Evolutionary conservation across 1,140 invertebrate genomes (phyloP).

Genomic region (Galleria mellonella): DNA sequence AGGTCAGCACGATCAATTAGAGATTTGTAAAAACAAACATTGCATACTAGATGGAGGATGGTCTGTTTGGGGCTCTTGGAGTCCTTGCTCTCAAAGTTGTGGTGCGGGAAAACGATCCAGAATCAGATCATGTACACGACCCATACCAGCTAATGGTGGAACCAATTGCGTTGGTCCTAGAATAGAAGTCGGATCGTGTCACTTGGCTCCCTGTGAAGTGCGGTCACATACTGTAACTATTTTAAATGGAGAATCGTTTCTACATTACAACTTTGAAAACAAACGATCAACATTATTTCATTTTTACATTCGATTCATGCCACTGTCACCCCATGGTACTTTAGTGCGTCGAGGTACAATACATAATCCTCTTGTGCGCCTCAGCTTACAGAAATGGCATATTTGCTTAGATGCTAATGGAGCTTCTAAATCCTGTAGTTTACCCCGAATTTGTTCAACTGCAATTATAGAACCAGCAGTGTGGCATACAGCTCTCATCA

Average conservation of each 20-base stretch:
- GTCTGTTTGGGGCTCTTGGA: conserved; percentile 60
- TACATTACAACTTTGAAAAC: conserved; percentile 44
- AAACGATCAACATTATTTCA: conserved; percentile 50
- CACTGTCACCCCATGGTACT: conserved; percentile 50
- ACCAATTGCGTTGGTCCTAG: conserved; percentile 35
- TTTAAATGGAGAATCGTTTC: conserved; percentile 50
- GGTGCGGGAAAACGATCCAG: conserved; percentile 46
- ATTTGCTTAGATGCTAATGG: conserved; percentile 51
- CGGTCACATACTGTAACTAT: conserved; percentile 37
- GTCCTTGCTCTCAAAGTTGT: conserved; percentile 52
- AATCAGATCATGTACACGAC: conserved; percentile 51
- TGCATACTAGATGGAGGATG: conserved; percentile 53
- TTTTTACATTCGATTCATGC: conserved; percentile 52
- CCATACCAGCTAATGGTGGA: conserved; percentile 41
- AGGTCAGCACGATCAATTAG: conserved; percentile 50
- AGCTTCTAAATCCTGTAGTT: conserved; percentile 26
- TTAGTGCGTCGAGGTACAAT: conserved; percentile 35
- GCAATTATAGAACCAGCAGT: conserved; percentile 29
- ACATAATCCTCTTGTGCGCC: conserved; percentile 29
- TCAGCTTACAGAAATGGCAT: conserved; percentile 57
- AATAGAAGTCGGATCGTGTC: conserved; percentile 49
- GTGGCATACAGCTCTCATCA: conserved; percentile 46
- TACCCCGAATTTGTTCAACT: conserved; percentile 42
- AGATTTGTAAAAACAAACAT: conserved; percentile 35
- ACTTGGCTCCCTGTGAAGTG: conserved; percentile 46